A percentile compares a stretch with the other conserved stretches of the same genome.
These are phyloP conservation scores for Calliopsis andreniformis DNA, from an alignment of 1,140 invertebrate genomes.

Conservation along the genomic window DNA sequence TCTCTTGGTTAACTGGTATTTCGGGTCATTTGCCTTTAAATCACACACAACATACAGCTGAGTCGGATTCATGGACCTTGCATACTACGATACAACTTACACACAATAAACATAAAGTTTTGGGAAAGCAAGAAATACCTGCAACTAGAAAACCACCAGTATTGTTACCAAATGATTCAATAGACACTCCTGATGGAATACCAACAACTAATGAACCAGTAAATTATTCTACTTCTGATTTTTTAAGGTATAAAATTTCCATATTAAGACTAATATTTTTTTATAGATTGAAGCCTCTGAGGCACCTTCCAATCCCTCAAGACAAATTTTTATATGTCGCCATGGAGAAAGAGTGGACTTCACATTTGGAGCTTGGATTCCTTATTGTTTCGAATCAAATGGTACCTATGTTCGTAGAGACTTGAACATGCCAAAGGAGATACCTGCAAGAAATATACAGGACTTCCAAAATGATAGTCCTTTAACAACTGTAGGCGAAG, in stretches of 20 bases:
- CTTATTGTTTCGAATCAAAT: conserved; percentile 91
- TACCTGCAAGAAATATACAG: conserved; percentile 84
- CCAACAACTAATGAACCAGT: conserved; percentile 70
- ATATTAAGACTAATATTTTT: conserved; percentile 45
- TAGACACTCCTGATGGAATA: conserved; percentile 80
- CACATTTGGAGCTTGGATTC: conserved; percentile 94
- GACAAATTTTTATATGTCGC: conserved; percentile 89
- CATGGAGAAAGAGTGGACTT: conserved; percentile 96
- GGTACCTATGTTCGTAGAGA: conserved; percentile 91
- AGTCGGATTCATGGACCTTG: conserved; percentile 95
- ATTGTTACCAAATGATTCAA: conserved; percentile 77
- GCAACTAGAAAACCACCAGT: conserved; percentile 73
- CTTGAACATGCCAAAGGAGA: conserved; percentile 92
- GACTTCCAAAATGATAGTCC: conserved; percentile 92
- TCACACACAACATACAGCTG: conserved; percentile 90
- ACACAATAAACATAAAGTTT: conserved; percentile 71
- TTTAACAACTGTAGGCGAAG: conserved; percentile 90
- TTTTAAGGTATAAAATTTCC: neutral
- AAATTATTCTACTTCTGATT: conserved; percentile 44
- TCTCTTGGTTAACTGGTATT: conserved; percentile 92
- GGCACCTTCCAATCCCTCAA: conserved; percentile 66
- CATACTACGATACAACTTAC: conserved; percentile 86
- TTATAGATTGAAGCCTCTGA: conserved; percentile 73
- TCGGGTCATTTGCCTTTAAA: conserved; percentile 90
- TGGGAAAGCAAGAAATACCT: conserved; percentile 69